Conservation (phyloP, 2,797 vertebrate species). For the Diglossa cyanea region DNA sequence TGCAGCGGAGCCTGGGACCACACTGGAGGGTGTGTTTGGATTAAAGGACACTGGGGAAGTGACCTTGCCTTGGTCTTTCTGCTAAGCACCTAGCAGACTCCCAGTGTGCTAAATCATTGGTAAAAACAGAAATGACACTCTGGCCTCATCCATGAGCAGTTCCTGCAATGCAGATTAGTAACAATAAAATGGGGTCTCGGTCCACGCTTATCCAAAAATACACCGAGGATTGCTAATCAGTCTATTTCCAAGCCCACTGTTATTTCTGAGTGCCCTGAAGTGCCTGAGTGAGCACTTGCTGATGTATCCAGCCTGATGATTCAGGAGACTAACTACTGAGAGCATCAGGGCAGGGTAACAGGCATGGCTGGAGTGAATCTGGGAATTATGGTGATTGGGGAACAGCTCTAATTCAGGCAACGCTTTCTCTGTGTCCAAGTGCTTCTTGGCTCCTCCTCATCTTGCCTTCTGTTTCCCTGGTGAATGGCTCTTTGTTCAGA, state of each 20-base stretch:
- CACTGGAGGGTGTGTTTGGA: neutral
- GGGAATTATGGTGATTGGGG: neutral
- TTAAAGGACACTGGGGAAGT: neutral
- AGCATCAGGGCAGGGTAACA: neutral
- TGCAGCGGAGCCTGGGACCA: neutral
- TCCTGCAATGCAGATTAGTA: neutral
- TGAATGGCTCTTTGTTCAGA: neutral
- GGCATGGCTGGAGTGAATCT: neutral
- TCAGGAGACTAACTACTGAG: neutral
- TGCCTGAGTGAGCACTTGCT: neutral
- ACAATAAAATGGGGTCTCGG: neutral
- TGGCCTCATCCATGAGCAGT: neutral
- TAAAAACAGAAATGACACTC: neutral
- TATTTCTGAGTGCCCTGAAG: neutral
- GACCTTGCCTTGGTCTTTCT: constrained; percentile 2
- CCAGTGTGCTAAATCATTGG: neutral
- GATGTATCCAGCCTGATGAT: neutral
- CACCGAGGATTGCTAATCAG: neutral
- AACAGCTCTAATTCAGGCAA: neutral
- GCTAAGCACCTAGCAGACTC: constrained; percentile 7
- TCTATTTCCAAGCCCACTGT: neutral
- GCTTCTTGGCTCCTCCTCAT: neutral
- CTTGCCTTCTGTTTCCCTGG: neutral
- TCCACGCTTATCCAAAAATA: neutral
- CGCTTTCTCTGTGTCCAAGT: neutral